Evolutionary conservation across 2,888 invertebrate genomes (phyloP).

Genomic region (Agapetus fuscipes): DNA sequence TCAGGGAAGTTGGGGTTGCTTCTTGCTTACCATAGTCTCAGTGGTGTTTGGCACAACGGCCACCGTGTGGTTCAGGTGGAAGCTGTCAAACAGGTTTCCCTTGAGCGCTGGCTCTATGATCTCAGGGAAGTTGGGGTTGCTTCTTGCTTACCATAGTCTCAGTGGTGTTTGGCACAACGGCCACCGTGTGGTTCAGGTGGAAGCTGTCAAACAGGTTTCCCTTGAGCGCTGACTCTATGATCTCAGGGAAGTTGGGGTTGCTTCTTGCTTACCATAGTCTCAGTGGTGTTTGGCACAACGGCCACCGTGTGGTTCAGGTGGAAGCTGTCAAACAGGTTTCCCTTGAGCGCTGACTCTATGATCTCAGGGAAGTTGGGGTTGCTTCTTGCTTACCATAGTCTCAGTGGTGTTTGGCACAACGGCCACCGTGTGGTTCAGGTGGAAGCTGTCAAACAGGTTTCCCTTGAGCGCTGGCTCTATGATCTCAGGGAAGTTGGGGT

Average conservation of each 20-base stretch:
- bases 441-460: slow-evolving; percentile 45
- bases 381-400: slow-evolving; percentile 36
- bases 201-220: slow-evolving; percentile 46
- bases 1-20: slow-evolving; percentile 70
- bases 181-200: slow-evolving; percentile 51
- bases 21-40: slow-evolving; percentile 36
- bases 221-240: slow-evolving; percentile 51
- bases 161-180: slow-evolving; percentile 56
- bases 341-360: slow-evolving; percentile 49
- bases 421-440: slow-evolving; percentile 52
- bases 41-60: slow-evolving; percentile 59
- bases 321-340: slow-evolving; percentile 45
- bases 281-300: slow-evolving; percentile 54
- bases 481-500: slow-evolving; percentile 66
- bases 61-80: slow-evolving; percentile 50
- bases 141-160: slow-evolving; percentile 38
- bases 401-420: slow-evolving; percentile 56
- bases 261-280: slow-evolving; percentile 37
- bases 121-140: slow-evolving; percentile 67
- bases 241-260: slow-evolving; percentile 68
- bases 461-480: slow-evolving; percentile 49
- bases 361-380: slow-evolving; percentile 69
- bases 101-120: slow-evolving; percentile 53
- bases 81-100: slow-evolving; percentile 44
- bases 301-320: slow-evolving; percentile 53